Percentiles rank a stretch among this genome's conserved stretches.
Evolutionary conservation across 92 coral and sea anemone species (phyloP).

Genomic region (Umimayanthus kanabou): DNA sequence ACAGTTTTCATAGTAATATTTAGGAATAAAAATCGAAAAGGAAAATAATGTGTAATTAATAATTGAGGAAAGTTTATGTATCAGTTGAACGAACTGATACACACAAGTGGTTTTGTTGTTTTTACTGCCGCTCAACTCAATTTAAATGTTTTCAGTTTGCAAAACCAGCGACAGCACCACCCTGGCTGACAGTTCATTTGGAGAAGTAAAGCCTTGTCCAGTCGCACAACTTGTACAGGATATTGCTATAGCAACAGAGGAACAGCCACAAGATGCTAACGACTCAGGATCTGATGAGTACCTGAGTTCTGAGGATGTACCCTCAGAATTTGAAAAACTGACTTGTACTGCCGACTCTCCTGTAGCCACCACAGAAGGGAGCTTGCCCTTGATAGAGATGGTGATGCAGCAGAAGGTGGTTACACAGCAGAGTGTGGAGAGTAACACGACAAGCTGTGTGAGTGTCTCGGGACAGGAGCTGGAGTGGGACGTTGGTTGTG

Average conservation of each 20-base stretch:
- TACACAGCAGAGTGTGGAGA: slow-evolving; percentile 2
- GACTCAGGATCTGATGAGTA: slow-evolving; percentile 67
- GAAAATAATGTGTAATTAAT: no score
- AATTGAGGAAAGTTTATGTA: background rate
- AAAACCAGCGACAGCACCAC: slow-evolving; percentile 37
- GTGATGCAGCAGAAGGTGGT: background rate
- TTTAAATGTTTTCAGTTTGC: slow-evolving; percentile 1
- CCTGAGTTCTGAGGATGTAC: slow-evolving; percentile 78
- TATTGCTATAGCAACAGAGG: slow-evolving; percentile 32
- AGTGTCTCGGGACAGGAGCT: slow-evolving; percentile 60
- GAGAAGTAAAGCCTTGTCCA: slow-evolving; percentile 39
- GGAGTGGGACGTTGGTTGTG: slow-evolving; percentile 94
- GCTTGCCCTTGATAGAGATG: slow-evolving; percentile 1
- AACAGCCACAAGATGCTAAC: slow-evolving; percentile 37
- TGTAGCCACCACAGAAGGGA: slow-evolving; percentile 19
- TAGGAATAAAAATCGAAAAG: no score
- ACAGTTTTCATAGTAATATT: no score
- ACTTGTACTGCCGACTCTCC: background rate
- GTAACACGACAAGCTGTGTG: slow-evolving; percentile 26
- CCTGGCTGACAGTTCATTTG: slow-evolving; percentile 20
- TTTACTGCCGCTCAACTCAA: background rate
- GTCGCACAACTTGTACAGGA: slow-evolving; percentile 61
- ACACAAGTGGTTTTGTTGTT: slow-evolving; percentile 14
- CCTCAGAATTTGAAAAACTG: slow-evolving; percentile 46
- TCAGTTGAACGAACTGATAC: background rate